phyloP scores from a whole-genome alignment of 2,888 invertebrate species.

The Cheilosia pagana region DNA sequence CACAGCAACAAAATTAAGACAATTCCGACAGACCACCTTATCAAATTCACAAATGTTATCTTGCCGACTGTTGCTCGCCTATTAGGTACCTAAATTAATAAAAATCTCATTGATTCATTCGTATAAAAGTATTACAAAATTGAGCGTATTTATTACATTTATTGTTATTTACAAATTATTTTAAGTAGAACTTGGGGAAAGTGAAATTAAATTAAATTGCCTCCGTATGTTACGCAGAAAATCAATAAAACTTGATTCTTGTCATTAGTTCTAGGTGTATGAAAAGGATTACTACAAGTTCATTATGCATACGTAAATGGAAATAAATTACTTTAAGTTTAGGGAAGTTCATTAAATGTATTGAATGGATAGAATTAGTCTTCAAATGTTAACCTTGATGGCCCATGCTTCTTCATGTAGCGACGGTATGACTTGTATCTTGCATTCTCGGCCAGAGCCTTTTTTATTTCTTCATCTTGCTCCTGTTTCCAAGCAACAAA shows the following conservation, averaged over 20 bases:
- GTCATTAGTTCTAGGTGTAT: constrained; percentile 22
- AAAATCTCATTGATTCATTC: constrained; percentile 7
- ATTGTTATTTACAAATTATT: constrained; percentile 64
- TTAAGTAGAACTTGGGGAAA: constrained; percentile 16
- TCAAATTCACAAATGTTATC: too few relatives aligned
- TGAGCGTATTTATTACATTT: constrained; percentile 62
- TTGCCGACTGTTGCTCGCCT: not conserved
- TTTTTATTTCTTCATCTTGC: constrained; percentile 93
- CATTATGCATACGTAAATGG: constrained; percentile 20
- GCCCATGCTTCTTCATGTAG: constrained; percentile 95
- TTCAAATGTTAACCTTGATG: constrained; percentile 95
- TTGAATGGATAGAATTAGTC: constrained; percentile 84
- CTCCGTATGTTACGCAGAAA: constrained; percentile 44
- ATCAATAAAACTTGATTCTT: constrained; percentile 81
- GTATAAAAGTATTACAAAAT: constrained; percentile 50
- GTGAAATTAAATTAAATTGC: constrained; percentile 30
- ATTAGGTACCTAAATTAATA: not conserved
- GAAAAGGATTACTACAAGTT: not conserved
- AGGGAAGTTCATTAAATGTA: constrained; percentile 10
- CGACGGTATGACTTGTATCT: constrained; percentile 94
- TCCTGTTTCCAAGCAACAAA: constrained; percentile 91
- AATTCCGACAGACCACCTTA: too few relatives aligned
- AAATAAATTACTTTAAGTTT: constrained; percentile 57
- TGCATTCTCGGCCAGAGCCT: constrained; percentile 92
- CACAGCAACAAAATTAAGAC: too few relatives aligned